A percentile compares a stretch with the other conserved stretches of the same genome.
These are phyloP conservation scores for Spheniscus humboldti DNA, from an alignment of 2,797 vertebrate genomes.

Conservation along the genomic window DNA sequence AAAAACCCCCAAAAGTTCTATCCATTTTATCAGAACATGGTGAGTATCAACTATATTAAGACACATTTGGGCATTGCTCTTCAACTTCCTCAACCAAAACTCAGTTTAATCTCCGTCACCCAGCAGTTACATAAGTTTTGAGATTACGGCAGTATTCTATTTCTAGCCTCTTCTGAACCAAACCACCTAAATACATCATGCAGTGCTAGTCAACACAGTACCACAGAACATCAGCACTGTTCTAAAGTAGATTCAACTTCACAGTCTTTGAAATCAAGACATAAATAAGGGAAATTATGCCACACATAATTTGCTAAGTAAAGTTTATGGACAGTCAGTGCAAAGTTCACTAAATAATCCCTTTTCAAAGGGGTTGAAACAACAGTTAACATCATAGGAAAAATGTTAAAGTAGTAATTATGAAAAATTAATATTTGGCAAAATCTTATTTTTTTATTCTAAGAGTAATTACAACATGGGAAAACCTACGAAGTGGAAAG, in stretches of 20 bases:
- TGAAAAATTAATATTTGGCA: background rate
- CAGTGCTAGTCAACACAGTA: background rate
- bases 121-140: background rate
- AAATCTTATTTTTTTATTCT: background rate
- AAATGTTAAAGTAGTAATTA: background rate
- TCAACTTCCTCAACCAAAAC: background rate
- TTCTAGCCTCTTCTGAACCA: background rate
- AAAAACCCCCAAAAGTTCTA: background rate
- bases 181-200: background rate
- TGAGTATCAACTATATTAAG: background rate
- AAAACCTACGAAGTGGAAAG: background rate
- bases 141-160: background rate
- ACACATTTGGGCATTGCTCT: background rate
- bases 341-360: background rate
- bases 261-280: background rate
- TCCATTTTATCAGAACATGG: background rate
- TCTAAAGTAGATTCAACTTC: background rate
- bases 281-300: background rate
- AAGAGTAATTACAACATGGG: background rate
- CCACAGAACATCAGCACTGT: background rate
- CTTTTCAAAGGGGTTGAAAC: background rate
- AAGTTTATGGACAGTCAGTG: background rate
- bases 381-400: background rate
- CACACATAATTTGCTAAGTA: background rate
- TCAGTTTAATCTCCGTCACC: background rate